Evolutionary conservation across 1,140 invertebrate species (phyloP).

Genomic region (Seison nebaliae): DNA sequence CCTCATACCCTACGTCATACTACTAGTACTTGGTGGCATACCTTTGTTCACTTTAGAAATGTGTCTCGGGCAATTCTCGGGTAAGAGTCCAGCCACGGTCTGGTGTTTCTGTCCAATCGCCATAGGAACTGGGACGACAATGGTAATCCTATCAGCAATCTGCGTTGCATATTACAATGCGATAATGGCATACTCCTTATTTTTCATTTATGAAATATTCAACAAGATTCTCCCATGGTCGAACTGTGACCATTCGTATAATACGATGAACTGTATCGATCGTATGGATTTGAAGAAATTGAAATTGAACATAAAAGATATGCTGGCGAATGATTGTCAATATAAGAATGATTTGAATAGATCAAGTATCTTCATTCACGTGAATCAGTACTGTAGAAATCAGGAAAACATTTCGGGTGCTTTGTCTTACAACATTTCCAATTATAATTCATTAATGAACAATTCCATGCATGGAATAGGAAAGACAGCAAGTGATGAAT

Average conservation of each 20-base stretch:
- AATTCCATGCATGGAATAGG: no score
- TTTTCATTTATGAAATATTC: conserved; percentile 26
- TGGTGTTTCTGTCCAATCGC: no score
- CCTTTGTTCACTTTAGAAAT: conserved; percentile 32
- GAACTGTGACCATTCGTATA: conserved; percentile 30
- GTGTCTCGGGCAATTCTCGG: conserved; percentile 28
- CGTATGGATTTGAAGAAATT: conserved; percentile 13
- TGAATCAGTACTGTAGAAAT: no score
- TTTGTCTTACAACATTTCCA: no score
- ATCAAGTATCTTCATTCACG: no score
- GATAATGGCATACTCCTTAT: conserved; percentile 26
- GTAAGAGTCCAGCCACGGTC: conserved; percentile 24
- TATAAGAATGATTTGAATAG: conserved; percentile 15
- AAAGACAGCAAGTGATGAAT: no score
- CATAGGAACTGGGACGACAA: no score
- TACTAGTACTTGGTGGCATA: conserved; percentile 29
- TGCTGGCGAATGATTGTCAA: conserved; percentile 7
- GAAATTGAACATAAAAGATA: conserved; percentile 9
- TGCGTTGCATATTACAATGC: conserved; percentile 32
- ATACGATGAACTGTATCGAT: conserved; percentile 23
- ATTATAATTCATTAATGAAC: no score
- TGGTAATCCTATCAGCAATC: no score
- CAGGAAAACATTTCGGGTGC: no score
- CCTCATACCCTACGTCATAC: conserved; percentile 29
- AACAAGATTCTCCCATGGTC: conserved; percentile 26